Percentiles rank a stretch among this genome's conserved stretches.
These are phyloP conservation scores for Apis dorsata DNA, from an alignment of 1,140 invertebrate species.

Conservation along the genomic window DNA sequence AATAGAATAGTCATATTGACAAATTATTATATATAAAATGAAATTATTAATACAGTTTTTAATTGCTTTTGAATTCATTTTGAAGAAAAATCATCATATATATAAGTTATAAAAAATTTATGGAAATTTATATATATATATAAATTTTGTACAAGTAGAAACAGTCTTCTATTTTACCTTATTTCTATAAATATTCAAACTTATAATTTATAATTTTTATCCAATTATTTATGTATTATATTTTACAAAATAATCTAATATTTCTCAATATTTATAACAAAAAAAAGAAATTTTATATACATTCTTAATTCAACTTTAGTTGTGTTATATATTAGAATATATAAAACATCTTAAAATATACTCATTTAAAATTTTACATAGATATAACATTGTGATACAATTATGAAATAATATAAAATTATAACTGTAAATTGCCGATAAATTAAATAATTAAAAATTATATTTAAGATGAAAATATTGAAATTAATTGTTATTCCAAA, in stretches of 20 bases:
- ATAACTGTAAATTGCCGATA: background rate
- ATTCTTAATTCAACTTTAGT: background rate
- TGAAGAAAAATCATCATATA: background rate
- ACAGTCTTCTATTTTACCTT: conserved; percentile 29
- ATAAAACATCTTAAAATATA: background rate
- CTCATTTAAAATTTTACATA: background rate
- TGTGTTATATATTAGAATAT: background rate
- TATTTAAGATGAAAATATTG: background rate
- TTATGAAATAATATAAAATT: background rate
- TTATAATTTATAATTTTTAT: background rate
- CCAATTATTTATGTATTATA: background rate
- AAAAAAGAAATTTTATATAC: background rate
- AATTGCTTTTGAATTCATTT: no score
- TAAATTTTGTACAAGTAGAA: conserved; percentile 31
- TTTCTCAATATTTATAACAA: background rate
- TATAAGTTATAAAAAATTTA: background rate
- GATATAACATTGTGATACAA: background rate
- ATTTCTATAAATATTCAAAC: conserved; percentile 3
- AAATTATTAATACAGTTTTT: no score
- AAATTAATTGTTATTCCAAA: background rate
- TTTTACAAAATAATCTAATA: background rate
- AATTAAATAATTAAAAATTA: background rate
- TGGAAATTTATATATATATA: background rate
- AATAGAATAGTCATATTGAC: no score
- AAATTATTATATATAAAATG: no score